Evolutionary conservation across 53 echinoderm and acorn worm species (phyloP).

Genomic region (Hippasteria phrygiana): DNA sequence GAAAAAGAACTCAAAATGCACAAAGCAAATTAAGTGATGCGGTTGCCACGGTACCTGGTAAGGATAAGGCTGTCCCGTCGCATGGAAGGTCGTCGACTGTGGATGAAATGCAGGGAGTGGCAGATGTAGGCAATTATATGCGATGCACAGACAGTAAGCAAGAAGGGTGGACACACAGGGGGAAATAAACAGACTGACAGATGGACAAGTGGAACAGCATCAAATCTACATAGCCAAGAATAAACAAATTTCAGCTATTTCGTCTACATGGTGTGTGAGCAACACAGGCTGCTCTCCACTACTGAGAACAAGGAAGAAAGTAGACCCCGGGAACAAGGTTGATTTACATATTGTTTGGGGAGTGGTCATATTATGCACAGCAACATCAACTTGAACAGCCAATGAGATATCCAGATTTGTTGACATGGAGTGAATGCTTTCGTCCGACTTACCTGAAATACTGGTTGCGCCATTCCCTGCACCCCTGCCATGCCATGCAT

Average conservation of each 20-base stretch:
- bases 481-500: not conserved
- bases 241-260: no score
- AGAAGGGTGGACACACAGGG: not conserved
- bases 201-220: not conserved
- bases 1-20: not conserved
- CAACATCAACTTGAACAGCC: no score
- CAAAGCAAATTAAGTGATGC: not conserved
- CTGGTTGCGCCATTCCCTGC: conserved; percentile 47
- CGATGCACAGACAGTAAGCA: not conserved
- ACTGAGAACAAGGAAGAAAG: no score
- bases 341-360: no score
- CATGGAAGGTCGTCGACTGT: conserved; percentile 44
- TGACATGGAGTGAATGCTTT: no score
- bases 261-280: no score
- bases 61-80: conserved; percentile 45
- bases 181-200: not conserved
- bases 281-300: no score
- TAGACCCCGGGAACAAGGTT: no score
- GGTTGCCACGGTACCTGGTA: conserved; percentile 49
- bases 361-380: no score
- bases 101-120: conserved; percentile 32
- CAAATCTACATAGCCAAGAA: not conserved
- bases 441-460: conserved; percentile 60
- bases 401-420: no score
- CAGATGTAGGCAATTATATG: not conserved